A percentile compares a stretch with the other conserved stretches of the same genome.
Conservation (phyloP, 2,888 invertebrate species). For the Cephus pygmeus region DNA sequence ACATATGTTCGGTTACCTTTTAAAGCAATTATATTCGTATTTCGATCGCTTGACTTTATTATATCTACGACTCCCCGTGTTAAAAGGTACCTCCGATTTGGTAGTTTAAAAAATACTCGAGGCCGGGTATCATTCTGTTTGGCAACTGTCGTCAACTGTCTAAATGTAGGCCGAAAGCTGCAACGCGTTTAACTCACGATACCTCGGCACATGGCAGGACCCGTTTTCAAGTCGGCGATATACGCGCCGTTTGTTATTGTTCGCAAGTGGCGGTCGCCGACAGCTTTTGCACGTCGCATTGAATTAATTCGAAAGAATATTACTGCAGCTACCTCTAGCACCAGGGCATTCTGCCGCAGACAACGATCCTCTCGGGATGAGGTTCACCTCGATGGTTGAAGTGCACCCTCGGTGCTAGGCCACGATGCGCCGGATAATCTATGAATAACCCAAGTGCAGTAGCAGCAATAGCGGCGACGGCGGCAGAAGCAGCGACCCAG, state of each 20-base stretch:
- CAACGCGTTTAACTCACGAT: background rate
- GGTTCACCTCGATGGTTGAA: slow-evolving; percentile 4
- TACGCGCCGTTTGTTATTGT: background rate
- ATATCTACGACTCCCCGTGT: background rate
- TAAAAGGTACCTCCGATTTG: background rate
- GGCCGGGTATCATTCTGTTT: background rate
- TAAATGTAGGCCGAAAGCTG: slow-evolving; percentile 5
- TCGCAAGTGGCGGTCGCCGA: background rate
- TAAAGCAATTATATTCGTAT: background rate
- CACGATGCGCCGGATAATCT: slow-evolving; percentile 4
- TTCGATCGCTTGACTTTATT: background rate
- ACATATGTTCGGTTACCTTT: background rate
- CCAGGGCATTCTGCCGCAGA: background rate
- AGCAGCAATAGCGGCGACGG: background rate
- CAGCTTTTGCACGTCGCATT: background rate
- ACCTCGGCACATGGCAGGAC: background rate
- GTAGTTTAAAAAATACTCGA: background rate
- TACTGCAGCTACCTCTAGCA: background rate
- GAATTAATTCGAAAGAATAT: background rate
- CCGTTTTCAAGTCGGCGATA: background rate
- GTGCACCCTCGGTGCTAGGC: background rate
- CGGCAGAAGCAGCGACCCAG: background rate
- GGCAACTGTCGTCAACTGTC: background rate
- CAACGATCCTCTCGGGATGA: slow-evolving; percentile 1
- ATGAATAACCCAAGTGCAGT: slow-evolving; percentile 12